Conservation (phyloP, 1,140 invertebrate species). For the Ptiloglossa arizonensis region DNA sequence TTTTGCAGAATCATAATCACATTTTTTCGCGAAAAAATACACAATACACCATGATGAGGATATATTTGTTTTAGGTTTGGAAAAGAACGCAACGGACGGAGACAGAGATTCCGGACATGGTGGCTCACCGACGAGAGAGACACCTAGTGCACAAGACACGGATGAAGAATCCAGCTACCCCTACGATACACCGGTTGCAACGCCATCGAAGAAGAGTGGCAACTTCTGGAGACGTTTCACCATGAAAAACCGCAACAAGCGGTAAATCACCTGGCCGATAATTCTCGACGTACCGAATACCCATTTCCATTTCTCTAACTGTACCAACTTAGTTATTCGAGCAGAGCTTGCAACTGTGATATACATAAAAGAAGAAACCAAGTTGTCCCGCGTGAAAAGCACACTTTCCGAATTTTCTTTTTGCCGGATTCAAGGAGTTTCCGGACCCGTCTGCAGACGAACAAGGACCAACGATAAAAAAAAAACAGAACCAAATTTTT, state of each 20-base stretch:
- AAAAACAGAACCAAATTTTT: constrained; percentile 25
- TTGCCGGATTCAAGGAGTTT: constrained; percentile 54
- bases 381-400: constrained; percentile 52
- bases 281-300: not conserved
- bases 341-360: constrained; percentile 79
- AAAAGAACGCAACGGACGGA: constrained; percentile 81
- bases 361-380: constrained; percentile 69
- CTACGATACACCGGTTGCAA: constrained; percentile 76
- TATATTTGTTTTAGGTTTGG: constrained; percentile 72
- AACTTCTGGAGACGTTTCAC: constrained; percentile 89
- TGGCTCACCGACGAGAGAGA: constrained; percentile 80
- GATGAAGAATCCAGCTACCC: constrained; percentile 78
- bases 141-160: constrained; percentile 75
- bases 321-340: constrained; percentile 67
- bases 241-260: constrained; percentile 87
- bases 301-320: constrained; percentile 58
- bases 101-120: constrained; percentile 84
- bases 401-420: constrained; percentile 4
- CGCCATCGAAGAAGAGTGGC: constrained; percentile 83
- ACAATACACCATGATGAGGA: too few relatives aligned
- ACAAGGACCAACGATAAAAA: constrained; percentile 38
- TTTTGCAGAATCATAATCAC: too few relatives aligned
- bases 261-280: constrained; percentile 79
- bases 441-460: not conserved
- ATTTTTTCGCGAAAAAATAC: too few relatives aligned